Evolutionary conservation across 1,140 invertebrate species (phyloP), one percentile per base, ranked within the genome.

Genomic region (Phenacoccus solenopsis): DNA sequence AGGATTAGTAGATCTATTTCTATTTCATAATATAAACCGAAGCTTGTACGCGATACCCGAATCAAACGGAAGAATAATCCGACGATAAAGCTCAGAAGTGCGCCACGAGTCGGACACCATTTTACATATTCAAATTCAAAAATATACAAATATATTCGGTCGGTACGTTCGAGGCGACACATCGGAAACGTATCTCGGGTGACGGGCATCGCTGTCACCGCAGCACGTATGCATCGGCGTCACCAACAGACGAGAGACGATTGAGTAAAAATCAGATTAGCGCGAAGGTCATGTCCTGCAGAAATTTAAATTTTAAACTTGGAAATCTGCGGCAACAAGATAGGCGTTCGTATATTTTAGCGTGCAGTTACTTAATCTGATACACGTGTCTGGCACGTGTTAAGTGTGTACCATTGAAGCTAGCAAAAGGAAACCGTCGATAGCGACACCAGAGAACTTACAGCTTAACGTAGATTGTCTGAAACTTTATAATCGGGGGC

Each of bases 351-450:
- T 49, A 49, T 49, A 49, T 49, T 49, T 49, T 49, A 49, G 38
- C 38, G 20, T 49, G 38, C 38, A 49, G 38, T 49, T 49, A n/a
- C 12, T 49, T 49, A 49, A 49, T 49, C 38, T 49, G 38, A 49
- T 49, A 49, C 38, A n/a, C 38, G 38, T 49, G 38, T 16, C 38
- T 49, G 3, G 38, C 38, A 49, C 38, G 38, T 49, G 38, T 49
- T 49, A 49, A 49, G 38, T 49, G 38, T 49, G 38, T 49, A 49
- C 38, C 12, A 49, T 49, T 49, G 38, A 16, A 49, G 38, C 38
- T 49, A 49, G 38, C n/a, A 49, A 49, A 49, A 49, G 38, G 38
- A 49, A 49, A 49, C 38, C 38, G 38, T 49, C 38, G 38, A 49
- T 49, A 49, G 38, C 20, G 38, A 49, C 38, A 49, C 38, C 38